phyloP scores from a whole-genome alignment of 2,888 invertebrate genomes.

The Operophtera brumata region DNA sequence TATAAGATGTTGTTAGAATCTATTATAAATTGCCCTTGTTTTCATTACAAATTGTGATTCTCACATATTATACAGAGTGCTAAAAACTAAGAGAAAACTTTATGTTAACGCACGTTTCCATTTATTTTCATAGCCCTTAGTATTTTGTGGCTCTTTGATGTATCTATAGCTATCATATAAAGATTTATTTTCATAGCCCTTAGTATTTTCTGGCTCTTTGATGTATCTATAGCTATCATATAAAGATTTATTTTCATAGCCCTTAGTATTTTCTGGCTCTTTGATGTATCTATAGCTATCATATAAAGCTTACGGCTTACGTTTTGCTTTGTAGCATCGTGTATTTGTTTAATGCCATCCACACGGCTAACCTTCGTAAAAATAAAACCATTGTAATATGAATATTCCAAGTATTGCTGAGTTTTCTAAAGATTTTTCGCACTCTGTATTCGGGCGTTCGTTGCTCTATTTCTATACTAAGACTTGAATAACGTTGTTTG shows the following conservation, averaged over 20 bases:
- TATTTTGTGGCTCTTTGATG: no score
- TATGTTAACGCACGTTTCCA: background rate
- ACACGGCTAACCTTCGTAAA: background rate
- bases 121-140: background rate
- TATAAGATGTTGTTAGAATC: conserved; percentile 60
- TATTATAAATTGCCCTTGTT: conserved; percentile 30
- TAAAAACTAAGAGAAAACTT: conserved; percentile 9
- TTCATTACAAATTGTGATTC: conserved; percentile 29
- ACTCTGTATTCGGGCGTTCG: conserved; percentile 39
- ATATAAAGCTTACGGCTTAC: background rate
- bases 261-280: no score
- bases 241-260: no score
- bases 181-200: no score
- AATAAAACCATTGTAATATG: conserved; percentile 1
- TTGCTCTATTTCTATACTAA: conserved; percentile 56
- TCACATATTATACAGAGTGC: conserved; percentile 21
- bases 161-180: no score
- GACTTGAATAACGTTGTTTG: conserved; percentile 69
- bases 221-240: no score
- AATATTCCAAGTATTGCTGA: conserved; percentile 2
- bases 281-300: no score
- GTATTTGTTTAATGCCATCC: background rate
- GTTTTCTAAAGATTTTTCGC: conserved; percentile 18
- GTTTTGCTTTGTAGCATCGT: background rate
- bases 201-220: no score